These are phyloP conservation scores for Magallana ariakensis DNA, from an alignment of 1,140 invertebrate species.

Conservation along the genomic window DNA sequence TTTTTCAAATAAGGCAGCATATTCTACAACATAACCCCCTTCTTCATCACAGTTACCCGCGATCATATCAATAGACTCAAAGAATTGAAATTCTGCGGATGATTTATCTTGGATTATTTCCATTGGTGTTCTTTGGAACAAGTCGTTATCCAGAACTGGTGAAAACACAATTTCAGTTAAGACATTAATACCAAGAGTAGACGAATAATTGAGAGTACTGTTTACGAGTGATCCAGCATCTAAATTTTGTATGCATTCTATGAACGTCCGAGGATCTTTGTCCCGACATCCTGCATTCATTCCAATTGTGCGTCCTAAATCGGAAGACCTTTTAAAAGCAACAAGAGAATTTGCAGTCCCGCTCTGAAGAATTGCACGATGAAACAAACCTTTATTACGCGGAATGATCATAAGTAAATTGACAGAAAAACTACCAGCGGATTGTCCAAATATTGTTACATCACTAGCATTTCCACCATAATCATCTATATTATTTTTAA, in stretches of 20 bases:
- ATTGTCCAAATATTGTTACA: constrained; percentile 86
- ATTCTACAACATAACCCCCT: not conserved
- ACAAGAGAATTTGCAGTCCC: constrained; percentile 13
- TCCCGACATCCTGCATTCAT: not conserved
- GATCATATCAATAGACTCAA: constrained; percentile 24
- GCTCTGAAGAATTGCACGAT: constrained; percentile 43
- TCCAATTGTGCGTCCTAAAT: not conserved
- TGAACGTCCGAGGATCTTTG: not conserved
- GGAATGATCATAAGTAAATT: constrained; percentile 64
- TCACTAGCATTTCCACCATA: constrained; percentile 87
- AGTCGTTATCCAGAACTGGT: not conserved
- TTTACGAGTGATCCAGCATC: not conserved
- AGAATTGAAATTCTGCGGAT: not conserved
- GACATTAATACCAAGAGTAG: not conserved
- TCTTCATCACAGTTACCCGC: constrained; percentile 17
- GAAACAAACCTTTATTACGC: constrained; percentile 44
- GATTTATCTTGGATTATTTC: not conserved
- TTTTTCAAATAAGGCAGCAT: not conserved
- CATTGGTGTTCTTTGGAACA: not conserved
- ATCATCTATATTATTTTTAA: constrained; percentile 84
- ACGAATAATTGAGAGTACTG: not conserved
- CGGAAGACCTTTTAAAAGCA: not conserved
- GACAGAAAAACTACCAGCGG: constrained; percentile 81
- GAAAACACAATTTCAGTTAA: not conserved
- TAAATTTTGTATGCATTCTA: not conserved